Base-by-base conservation (phyloP, 2,113 vertebrate species). In the Callospermophilus lateralis region DNA sequence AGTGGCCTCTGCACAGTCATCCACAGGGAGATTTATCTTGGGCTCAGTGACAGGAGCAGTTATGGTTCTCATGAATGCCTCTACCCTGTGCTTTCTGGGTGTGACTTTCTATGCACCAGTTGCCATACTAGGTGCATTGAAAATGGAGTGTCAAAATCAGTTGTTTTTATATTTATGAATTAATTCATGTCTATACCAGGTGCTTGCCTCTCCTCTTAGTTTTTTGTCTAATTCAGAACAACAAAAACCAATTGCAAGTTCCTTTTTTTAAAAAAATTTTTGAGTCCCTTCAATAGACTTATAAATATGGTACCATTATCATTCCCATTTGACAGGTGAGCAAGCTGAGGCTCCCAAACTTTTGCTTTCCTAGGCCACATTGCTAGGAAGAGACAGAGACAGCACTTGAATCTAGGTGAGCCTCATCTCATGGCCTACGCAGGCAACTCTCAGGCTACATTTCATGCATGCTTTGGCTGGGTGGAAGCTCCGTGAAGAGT, bases 121-220 rank as follows among this genome's bases (percentile, higher is more conserved):
- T 53, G 24, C 78, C 28, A 65, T 8, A 53, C 68, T 37, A 30
- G 30, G 8, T 51, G 32, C 32, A 28, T 51, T 30, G 32, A 63
- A 93, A 97, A 78, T 34, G 10, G n/a, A 68, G 34, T 32, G 85
- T 77, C 72, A 22, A 58, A 65, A 76, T 55, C 70, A 32, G 30
- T 70, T 80, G 48, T 84, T 95, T 65, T 16, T 63, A 12, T 68
- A 63, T 79, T 95, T 77, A 51, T 63, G 45, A 84, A 89, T 94
- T 95, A 53, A 65, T 55, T 87, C 79, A 6, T 20, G 53, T 42
- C 63, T 42, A 8, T 16, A 22, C 26, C 32, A 76, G 22, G 37
- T 7, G 1, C 58, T 8, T 22, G 24, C 37, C 77, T 68, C 84
- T 3, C 4, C 24, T 28, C 80, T 48, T 80, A 45, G 53, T 87